Evolutionary conservation across 2,797 vertebrate genomes (phyloP).

Genomic region (Macropodus opercularis): DNA sequence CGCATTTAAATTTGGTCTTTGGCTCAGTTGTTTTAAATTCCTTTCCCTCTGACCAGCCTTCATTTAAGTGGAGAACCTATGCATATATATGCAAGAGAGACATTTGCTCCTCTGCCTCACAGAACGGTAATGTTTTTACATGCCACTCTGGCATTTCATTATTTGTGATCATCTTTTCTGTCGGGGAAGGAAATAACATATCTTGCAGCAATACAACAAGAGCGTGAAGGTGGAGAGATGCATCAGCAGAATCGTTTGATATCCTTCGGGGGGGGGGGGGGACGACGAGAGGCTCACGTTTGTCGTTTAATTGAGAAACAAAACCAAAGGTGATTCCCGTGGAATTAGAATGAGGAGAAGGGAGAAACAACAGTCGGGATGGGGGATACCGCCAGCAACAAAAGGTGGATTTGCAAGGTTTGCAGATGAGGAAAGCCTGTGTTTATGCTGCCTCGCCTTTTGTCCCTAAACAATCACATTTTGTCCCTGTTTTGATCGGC

Average conservation of each 20-base stretch:
- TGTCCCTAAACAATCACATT: slow-evolving; percentile 71
- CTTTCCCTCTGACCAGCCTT: slow-evolving; percentile 3
- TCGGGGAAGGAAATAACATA: slow-evolving; percentile 49
- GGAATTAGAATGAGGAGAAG: slow-evolving; percentile 56
- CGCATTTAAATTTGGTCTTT: slow-evolving; percentile 1
- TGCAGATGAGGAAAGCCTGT: slow-evolving; percentile 45
- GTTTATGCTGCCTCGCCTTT: slow-evolving; percentile 55
- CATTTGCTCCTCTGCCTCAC: slow-evolving; percentile 13
- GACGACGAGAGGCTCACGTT: slow-evolving; percentile 38
- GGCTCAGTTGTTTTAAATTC: slow-evolving; percentile 7
- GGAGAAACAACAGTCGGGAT: slow-evolving; percentile 34
- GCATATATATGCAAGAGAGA: neutral
- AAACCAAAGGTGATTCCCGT: slow-evolving; percentile 60
- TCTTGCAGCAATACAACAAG: slow-evolving; percentile 44
- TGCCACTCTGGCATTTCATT: slow-evolving; percentile 55
- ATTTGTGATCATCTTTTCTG: slow-evolving; percentile 63
- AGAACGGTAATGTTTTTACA: slow-evolving; percentile 49
- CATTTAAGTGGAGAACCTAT: slow-evolving; percentile 1
- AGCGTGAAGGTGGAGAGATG: slow-evolving; percentile 60
- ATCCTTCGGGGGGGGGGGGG: slow-evolving; percentile 47
- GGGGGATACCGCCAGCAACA: slow-evolving; percentile 25
- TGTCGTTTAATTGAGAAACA: slow-evolving; percentile 61
- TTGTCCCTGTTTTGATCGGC: slow-evolving; percentile 58
- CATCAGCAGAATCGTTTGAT: slow-evolving; percentile 45
- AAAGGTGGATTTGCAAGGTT: slow-evolving; percentile 36